A percentile compares a stretch with the other conserved stretches of the same genome.
Evolutionary conservation across 1,140 invertebrate genomes (phyloP).

Genomic region (Copidosoma floridanum): DNA sequence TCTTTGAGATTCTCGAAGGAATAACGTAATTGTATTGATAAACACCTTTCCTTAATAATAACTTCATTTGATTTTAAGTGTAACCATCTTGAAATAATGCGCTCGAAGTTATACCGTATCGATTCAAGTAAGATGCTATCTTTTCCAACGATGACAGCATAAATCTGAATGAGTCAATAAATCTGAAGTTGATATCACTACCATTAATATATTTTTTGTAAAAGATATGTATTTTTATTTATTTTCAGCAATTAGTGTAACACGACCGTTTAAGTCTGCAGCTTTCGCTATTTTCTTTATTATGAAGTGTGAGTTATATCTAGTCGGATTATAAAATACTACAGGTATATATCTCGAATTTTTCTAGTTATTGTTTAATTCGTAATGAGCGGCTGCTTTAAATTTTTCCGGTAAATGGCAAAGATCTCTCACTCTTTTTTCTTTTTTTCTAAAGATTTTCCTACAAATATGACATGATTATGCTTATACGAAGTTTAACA

Average conservation of each 20-base stretch:
- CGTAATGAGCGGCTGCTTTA: background rate
- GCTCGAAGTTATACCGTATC: too few species aligned
- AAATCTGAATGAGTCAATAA: constrained; percentile 43
- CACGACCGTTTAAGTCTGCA: background rate
- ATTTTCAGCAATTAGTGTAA: background rate
- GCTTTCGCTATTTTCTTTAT: background rate
- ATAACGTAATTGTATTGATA: constrained; percentile 43
- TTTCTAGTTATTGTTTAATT: background rate
- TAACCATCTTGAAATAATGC: too few species aligned
- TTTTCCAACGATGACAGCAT: constrained; percentile 27
- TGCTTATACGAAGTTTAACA: too few species aligned
- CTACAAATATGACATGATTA: too few species aligned
- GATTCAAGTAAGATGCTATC: constrained; percentile 1
- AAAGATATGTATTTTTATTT: background rate
- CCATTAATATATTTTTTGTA: background rate
- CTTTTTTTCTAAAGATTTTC: background rate
- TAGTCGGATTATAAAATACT: background rate
- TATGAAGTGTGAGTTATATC: background rate
- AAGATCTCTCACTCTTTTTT: background rate
- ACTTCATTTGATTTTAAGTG: constrained; percentile 12
- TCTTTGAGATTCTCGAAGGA: constrained; percentile 34
- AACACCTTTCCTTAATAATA: constrained; percentile 36
- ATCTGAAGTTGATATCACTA: constrained; percentile 32
- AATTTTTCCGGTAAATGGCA: background rate
- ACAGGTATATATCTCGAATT: background rate